Conservation (phyloP, 2,888 invertebrate genomes). For the Agrochola macilenta region DNA sequence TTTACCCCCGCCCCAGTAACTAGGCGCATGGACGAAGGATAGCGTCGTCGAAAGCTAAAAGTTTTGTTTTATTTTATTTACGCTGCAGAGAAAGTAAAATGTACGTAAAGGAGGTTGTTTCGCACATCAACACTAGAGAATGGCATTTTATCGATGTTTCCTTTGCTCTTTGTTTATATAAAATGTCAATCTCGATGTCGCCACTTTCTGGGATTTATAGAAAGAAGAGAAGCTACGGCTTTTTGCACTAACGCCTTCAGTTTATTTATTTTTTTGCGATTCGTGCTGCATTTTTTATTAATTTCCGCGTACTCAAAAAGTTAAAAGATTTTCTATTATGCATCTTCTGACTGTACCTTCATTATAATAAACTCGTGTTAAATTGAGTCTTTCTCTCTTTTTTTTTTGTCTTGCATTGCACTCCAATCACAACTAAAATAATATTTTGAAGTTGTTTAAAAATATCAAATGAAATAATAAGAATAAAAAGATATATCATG, state of each 20-base stretch:
- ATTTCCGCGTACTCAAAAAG: not conserved
- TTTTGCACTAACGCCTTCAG: slow-evolving; percentile 4
- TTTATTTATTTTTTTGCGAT: not conserved
- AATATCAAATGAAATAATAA: not conserved
- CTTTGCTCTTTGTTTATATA: slow-evolving; percentile 52
- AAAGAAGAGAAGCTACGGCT: not conserved
- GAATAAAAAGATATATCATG: not conserved
- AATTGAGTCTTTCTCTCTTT: not conserved
- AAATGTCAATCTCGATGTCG: slow-evolving; percentile 67
- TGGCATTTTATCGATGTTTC: slow-evolving; percentile 76
- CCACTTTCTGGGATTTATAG: slow-evolving; percentile 53
- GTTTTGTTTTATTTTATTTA: slow-evolving; percentile 72
- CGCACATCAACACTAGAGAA: slow-evolving; percentile 66
- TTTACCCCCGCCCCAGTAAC: slow-evolving; percentile 61
- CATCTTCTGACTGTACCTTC: not conserved
- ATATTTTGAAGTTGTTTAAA: not conserved
- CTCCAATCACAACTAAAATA: not conserved
- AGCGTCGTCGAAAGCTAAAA: slow-evolving; percentile 74
- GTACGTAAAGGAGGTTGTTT: slow-evolving; percentile 77
- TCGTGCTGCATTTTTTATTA: not conserved
- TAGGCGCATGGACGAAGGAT: slow-evolving; percentile 77
- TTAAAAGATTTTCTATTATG: not conserved
- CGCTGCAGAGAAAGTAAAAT: slow-evolving; percentile 89
- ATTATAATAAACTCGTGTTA: not conserved
- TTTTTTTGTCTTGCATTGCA: not conserved